These are phyloP conservation scores for Sycon ciliatum DNA, from an alignment of 37 sponge, comb jelly and placozoan genomes.

Conservation along the genomic window DNA sequence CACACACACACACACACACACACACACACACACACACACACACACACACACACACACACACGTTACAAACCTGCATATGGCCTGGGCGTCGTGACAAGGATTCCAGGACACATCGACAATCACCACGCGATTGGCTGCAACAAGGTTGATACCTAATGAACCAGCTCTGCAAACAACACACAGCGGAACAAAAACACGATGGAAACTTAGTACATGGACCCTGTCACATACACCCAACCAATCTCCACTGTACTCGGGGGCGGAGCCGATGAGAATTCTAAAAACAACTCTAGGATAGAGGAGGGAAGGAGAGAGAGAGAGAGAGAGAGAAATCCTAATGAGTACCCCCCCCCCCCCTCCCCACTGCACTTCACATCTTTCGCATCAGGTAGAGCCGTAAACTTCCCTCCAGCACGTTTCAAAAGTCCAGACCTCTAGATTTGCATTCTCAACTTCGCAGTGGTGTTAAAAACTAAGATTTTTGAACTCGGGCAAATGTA, in stretches of 20 bases:
- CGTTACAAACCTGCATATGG: slow-evolving; percentile 61
- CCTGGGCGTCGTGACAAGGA: slow-evolving; percentile 96
- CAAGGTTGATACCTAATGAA: slow-evolving; percentile 82
- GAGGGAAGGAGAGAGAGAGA: too few relatives aligned
- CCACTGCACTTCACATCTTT: too few relatives aligned
- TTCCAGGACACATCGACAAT: slow-evolving; percentile 96
- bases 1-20: neutral
- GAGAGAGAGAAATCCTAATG: too few relatives aligned
- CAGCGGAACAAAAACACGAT: neutral
- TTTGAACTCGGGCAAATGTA: too few relatives aligned
- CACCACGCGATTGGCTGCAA: slow-evolving; percentile 87
- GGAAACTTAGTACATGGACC: neutral
- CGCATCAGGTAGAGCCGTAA: too few relatives aligned
- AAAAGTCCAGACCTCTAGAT: too few relatives aligned
- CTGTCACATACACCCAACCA: neutral
- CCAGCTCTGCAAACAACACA: slow-evolving; percentile 66
- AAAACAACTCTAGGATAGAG: too few relatives aligned
- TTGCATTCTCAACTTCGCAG: too few relatives aligned
- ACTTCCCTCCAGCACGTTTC: too few relatives aligned
- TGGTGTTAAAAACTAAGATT: too few relatives aligned
- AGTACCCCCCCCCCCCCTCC: too few relatives aligned
- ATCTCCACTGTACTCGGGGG: neutral
- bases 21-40: neutral
- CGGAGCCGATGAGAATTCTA: too few relatives aligned
- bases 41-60: neutral